phyloP scores from a whole-genome alignment of 2,113 vertebrate genomes.

The Aythya baeri region DNA sequence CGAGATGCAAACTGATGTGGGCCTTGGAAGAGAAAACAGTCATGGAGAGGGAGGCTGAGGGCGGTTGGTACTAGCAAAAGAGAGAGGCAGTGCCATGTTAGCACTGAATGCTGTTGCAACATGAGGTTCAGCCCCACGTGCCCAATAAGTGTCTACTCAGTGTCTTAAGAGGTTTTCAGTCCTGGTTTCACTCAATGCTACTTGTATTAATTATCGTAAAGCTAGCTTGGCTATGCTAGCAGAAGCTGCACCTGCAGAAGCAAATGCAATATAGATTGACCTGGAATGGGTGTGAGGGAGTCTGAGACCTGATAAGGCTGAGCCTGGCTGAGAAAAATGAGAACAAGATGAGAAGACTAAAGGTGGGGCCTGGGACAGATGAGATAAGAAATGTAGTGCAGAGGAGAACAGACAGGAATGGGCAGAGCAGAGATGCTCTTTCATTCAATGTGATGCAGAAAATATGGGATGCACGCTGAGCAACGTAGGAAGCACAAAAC shows the following conservation, averaged over 20 bases:
- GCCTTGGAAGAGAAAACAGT: not conserved
- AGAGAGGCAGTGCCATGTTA: not conserved
- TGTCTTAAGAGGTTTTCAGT: not conserved
- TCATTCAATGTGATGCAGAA: not conserved
- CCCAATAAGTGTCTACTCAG: not conserved
- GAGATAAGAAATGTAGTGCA: not conserved
- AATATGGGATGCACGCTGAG: not conserved
- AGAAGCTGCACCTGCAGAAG: not conserved
- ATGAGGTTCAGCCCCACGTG: not conserved
- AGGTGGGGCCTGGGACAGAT: not conserved
- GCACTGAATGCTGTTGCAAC: not conserved
- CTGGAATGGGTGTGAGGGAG: fast-evolving
- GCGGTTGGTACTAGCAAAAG: not conserved
- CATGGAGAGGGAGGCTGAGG: not conserved
- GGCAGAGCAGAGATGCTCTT: not conserved
- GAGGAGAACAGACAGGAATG: not conserved
- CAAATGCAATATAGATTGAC: not conserved
- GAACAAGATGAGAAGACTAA: not conserved
- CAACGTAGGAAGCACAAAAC: not conserved
- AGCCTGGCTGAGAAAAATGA: not conserved
- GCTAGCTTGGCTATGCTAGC: not conserved
- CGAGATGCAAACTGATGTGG: not conserved
- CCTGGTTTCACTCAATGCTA: not conserved
- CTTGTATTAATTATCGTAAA: not conserved
- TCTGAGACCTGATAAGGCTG: not conserved